Base-by-base conservation (phyloP, 2,888 invertebrate species). In the Himalopsyche kuldschensis region DNA sequence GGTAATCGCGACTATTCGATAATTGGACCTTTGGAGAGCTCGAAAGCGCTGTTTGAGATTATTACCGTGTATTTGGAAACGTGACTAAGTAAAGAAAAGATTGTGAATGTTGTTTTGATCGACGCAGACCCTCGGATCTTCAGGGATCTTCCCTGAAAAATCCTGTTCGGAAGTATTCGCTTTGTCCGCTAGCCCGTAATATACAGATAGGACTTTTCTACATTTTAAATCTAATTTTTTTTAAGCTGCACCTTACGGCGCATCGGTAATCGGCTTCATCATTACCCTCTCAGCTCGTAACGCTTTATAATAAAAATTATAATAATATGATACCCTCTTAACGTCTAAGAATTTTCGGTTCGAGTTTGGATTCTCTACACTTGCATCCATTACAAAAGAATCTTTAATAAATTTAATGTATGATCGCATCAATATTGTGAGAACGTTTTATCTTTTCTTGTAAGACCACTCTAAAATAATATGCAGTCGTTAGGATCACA, bases 141-240 rank as follows among this genome's bases (percentile, higher is more conserved):
- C 69, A n/a, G 69, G 27, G 11, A 69, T 27, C 24, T 5, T 69
- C 24, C 69, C 69, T 35, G 15, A 76, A 76, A 35, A 31, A 15
- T n/a, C 41, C 20, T 4, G 24, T 32, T 5, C 20, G 31, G 80
- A 80, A 81, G 31, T 41, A n/a, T 76, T 76, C 41, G 81, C 77
- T 81, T 77, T 76, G 47, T 55, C 69, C 63, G 77, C 81, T 81
- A 81, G 81, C 63, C 32, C 32, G 55, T 47, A 81, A 24, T 32
- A 55, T 77, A 81, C 77, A 31, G 35, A 81, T 81, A 81, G 81
- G 55, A 76, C 35, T 77, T 81, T 81, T 46, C 77, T 77, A 63
- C 77, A n/a, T 32, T 78, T 69, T 69, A 69, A 27, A 27, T 69
- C 15, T 69, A 69, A 69, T 69, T 69, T 69, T 27, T 69, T 69